phyloP scores from a whole-genome alignment of 2,113 vertebrate genomes.

The Tyto alba region DNA sequence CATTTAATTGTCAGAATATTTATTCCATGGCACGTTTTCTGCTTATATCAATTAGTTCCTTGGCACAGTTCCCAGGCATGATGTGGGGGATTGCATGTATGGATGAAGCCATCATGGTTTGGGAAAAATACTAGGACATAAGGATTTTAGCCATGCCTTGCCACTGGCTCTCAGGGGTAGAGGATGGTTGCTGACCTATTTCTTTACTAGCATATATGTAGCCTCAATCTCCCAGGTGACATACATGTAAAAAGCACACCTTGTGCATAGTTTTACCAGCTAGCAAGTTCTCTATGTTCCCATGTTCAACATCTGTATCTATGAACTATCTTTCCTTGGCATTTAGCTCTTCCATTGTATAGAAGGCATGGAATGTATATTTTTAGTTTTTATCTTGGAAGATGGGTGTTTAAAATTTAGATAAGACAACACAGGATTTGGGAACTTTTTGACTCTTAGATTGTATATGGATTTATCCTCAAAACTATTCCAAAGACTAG shows the following conservation, averaged over 20 bases:
- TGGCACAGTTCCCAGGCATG: background rate
- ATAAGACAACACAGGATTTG: background rate
- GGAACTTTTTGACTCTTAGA: background rate
- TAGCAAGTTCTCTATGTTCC: background rate
- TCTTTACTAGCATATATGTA: background rate
- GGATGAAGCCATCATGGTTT: background rate
- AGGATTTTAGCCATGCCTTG: background rate
- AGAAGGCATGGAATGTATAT: background rate
- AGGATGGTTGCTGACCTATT: background rate
- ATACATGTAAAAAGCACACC: background rate
- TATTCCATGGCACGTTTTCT: background rate
- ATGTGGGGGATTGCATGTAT: background rate
- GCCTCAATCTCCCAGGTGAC: background rate
- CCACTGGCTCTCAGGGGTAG: background rate
- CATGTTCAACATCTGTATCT: background rate
- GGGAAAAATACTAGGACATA: background rate
- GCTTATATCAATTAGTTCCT: background rate
- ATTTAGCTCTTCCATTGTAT: background rate
- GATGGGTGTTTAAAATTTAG: background rate
- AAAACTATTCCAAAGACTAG: background rate
- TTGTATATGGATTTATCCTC: background rate
- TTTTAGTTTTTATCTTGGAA: background rate
- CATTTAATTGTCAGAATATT: background rate
- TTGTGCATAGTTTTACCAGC: background rate
- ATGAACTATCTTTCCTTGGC: background rate